Conservation (phyloP, 2,113 vertebrate genomes). For the Heloderma charlesbogerti region DNA sequence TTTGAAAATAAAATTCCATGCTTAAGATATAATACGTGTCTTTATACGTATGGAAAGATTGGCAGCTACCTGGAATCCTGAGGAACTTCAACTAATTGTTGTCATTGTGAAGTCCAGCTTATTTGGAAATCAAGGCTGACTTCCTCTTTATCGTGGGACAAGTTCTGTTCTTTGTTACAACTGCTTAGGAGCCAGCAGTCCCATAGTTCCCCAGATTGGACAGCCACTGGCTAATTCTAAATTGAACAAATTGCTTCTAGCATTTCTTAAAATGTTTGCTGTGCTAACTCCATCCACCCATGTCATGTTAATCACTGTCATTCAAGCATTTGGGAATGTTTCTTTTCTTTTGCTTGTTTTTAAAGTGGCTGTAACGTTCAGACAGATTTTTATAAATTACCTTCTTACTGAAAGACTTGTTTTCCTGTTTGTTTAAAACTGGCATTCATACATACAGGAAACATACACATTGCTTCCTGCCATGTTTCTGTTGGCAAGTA, state of each 20-base stretch:
- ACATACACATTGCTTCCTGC: constrained; percentile 67
- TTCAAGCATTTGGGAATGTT: constrained; percentile 59
- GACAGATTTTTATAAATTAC: constrained; percentile 68
- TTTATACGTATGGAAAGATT: rapidly evolving
- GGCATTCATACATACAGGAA: constrained; percentile 75
- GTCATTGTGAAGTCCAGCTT: not conserved
- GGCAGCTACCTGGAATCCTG: not conserved
- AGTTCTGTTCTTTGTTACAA: constrained; percentile 47
- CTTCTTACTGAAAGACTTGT: constrained; percentile 70
- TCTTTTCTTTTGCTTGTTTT: constrained; percentile 15
- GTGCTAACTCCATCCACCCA: not conserved
- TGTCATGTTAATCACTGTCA: constrained; percentile 54
- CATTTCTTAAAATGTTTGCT: constrained; percentile 44
- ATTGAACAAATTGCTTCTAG: constrained; percentile 51
- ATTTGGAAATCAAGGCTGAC: not conserved
- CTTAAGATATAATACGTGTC: not conserved
- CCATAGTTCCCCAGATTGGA: constrained; percentile 42
- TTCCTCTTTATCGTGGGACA: constrained; percentile 54
- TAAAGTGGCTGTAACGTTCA: constrained; percentile 58
- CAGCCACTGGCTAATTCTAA: constrained; percentile 57
- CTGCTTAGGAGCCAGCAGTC: constrained; percentile 29
- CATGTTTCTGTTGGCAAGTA: constrained; percentile 81
- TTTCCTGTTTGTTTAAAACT: constrained; percentile 78
- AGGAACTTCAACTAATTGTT: not conserved
- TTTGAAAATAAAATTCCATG: too few relatives aligned